Evolutionary conservation across 2,888 invertebrate species (phyloP).

Genomic region (Seira musarum): DNA sequence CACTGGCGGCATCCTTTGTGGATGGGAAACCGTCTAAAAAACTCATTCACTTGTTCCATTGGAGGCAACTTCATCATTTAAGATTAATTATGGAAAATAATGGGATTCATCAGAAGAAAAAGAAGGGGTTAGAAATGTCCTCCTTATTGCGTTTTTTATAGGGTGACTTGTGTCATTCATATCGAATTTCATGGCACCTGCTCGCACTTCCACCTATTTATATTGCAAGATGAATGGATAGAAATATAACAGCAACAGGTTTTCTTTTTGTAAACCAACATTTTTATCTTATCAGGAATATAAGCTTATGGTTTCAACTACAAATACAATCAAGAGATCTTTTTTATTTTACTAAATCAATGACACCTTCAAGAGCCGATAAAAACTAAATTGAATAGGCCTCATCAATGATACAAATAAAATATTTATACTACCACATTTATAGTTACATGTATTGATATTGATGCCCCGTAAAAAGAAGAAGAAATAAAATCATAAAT

Average conservation of each 20-base stretch:
- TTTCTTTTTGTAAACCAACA: not conserved
- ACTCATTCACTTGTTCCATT: slow-evolving; percentile 44
- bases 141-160: slow-evolving; percentile 61
- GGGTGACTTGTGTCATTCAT: slow-evolving; percentile 12
- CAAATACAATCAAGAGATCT: slow-evolving; percentile 2
- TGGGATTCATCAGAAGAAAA: not conserved
- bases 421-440: not conserved
- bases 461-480: not conserved
- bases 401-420: not conserved
- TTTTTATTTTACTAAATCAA: not conserved
- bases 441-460: not conserved
- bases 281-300: slow-evolving; percentile 11
- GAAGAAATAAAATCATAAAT: slow-evolving; percentile 2
- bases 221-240: too few species aligned
- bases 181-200: slow-evolving; percentile 3
- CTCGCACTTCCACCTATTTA: not conserved
- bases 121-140: not conserved
- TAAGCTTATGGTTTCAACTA: not conserved
- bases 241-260: not conserved
- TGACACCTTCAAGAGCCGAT: slow-evolving; percentile 1
- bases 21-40: slow-evolving; percentile 47
- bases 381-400: slow-evolving; percentile 6
- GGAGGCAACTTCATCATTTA: slow-evolving; percentile 41
- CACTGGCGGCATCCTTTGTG: slow-evolving; percentile 52
- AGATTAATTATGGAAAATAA: slow-evolving; percentile 56